Conservation (phyloP, 2,797 vertebrate species). For the Mus caroli region DNA sequence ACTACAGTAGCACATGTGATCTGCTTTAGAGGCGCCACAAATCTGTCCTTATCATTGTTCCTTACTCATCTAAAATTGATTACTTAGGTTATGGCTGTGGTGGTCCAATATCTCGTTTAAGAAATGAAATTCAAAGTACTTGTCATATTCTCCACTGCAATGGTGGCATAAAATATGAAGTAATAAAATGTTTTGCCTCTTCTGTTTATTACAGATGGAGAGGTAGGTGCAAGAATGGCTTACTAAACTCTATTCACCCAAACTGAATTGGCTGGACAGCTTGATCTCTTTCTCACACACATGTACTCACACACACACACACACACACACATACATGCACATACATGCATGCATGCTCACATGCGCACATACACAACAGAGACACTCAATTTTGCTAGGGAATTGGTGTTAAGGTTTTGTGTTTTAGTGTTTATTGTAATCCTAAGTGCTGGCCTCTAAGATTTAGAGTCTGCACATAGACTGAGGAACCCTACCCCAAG, state of each 20-base stretch:
- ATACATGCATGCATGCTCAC: not conserved
- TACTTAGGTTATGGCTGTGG: not conserved
- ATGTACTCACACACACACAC: not conserved
- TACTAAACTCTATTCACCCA: not conserved
- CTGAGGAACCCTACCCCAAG: not conserved
- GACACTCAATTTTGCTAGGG: not conserved
- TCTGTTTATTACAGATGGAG: not conserved
- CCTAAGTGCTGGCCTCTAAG: not conserved
- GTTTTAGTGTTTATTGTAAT: not conserved
- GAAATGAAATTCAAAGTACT: not conserved
- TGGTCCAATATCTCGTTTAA: not conserved
- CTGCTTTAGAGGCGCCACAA: not conserved
- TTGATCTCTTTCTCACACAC: not conserved
- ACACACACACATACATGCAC: not conserved
- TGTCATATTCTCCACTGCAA: not conserved
- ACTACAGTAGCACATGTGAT: too few species aligned
- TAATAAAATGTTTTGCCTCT: not conserved
- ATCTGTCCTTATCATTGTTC: not conserved
- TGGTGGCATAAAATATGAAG: not conserved
- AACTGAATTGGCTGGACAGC: not conserved
- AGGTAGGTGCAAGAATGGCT: not conserved
- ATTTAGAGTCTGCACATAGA: not conserved
- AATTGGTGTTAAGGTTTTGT: not conserved
- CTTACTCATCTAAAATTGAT: not conserved
- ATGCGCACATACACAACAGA: not conserved